Base-by-base conservation (phyloP, 1,140 invertebrate species). In the Eumeta japonica region DNA sequence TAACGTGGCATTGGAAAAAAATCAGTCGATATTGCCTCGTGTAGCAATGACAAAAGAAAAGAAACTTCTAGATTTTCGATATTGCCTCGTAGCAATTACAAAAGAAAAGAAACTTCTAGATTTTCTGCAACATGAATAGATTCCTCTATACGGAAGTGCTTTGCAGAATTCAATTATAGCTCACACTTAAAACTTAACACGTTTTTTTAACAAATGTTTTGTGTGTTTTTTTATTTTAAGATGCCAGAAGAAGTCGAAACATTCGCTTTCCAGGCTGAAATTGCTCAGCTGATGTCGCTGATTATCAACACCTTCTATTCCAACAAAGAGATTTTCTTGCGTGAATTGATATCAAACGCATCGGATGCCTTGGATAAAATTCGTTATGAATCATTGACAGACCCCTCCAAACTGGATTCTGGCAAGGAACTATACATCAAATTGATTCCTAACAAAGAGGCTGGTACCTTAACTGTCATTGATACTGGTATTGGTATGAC, bases 281-380 rank as follows among this genome's bases (percentile, higher is more conserved):
- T 96, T 72, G 92, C 93, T 71, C 90, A 92, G 83, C 84, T 96
- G 67, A 95, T 97, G 93, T 91, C 87, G 46, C 79, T 97, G 64
- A 99, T 99, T 81, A 99, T 99, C 84, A 99, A 99, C 83, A 98
- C 97, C 28, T 98, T 99, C 78, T 99, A 99, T 66, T 97, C 94
- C 0, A 99, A 99, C 81, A 99, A 99, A 79, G 97, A 99, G 80
- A 98, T 99, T 49, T 99, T 99, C 78, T 84, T 99, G 39, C 82
- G 97, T 78, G 97, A 99, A 82, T 84, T 99, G 71, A 95, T 97
- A 77, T 96, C 94, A 57, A 96, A 96, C 79, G 83, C 90, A 1
- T 94, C 91, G 24, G 93, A 74, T 36, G 81, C 84, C 32, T 68
- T 86, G 50, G 84, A 86, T 61, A 86, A 86, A 60, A 86, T 86